These are phyloP conservation scores for Gallinago nigripennis DNA, from an alignment of 2,797 vertebrate genomes.

Conservation along the genomic window DNA sequence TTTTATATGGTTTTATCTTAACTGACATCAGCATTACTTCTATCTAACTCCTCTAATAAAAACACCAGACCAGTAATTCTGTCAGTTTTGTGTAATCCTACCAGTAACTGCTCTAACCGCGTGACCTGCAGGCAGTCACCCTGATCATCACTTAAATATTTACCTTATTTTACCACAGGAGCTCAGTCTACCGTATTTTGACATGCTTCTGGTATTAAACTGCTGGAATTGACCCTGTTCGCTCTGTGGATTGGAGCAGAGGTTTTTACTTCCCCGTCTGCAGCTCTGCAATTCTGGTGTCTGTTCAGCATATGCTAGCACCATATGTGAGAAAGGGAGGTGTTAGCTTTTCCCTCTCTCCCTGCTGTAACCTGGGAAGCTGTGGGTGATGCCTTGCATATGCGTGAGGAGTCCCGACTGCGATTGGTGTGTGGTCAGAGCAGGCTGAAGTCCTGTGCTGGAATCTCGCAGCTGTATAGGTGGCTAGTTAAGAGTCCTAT, in stretches of 20 bases:
- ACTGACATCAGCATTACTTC: background rate
- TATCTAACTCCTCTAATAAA: background rate
- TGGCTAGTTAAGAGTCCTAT: background rate
- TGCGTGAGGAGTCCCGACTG: background rate
- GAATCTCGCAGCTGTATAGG: rapidly evolving
- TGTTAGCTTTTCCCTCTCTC: constrained; percentile 25
- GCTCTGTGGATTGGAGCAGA: background rate
- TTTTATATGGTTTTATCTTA: background rate
- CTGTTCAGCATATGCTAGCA: constrained; percentile 47
- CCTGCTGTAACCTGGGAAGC: background rate
- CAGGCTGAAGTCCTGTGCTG: background rate
- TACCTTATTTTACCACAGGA: background rate
- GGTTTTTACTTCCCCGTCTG: background rate
- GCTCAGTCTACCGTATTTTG: background rate
- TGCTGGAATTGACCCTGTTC: constrained; percentile 7
- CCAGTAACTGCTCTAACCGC: background rate
- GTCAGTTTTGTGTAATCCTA: background rate
- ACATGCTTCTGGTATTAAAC: background rate
- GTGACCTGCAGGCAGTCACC: background rate
- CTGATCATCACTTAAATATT: background rate
- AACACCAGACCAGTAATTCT: background rate
- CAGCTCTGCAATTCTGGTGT: background rate
- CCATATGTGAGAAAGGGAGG: constrained; percentile 45
- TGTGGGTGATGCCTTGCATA: background rate
- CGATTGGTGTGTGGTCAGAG: background rate